Evolutionary conservation across 2,888 invertebrate genomes (phyloP).

Genomic region (Aphelenchoides bicaudatus): DNA sequence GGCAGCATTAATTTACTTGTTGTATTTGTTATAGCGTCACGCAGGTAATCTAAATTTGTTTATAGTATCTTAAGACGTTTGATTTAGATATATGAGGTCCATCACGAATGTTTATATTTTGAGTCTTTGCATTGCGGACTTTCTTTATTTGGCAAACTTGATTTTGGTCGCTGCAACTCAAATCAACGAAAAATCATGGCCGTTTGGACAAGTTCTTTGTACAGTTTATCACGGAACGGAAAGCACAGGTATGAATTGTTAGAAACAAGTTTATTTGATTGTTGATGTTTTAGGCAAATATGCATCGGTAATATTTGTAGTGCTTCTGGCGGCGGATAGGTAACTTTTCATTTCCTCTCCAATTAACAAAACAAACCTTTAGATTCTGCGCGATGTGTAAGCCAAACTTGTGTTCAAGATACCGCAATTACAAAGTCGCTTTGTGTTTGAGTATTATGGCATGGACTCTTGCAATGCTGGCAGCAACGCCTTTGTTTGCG

Average conservation of each 20-base stretch:
- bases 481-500: slow-evolving; percentile 49
- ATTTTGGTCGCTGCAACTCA: slow-evolving; percentile 56
- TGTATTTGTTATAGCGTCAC: slow-evolving; percentile 48
- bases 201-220: slow-evolving; percentile 53
- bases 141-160: slow-evolving; percentile 55
- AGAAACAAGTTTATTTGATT: not conserved
- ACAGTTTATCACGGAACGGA: slow-evolving; percentile 56
- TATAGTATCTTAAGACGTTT: slow-evolving; percentile 42
- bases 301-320: slow-evolving; percentile 56
- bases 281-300: slow-evolving; percentile 47
- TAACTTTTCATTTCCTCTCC: too few species aligned
- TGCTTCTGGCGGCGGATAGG: slow-evolving; percentile 54
- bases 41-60: slow-evolving; percentile 56
- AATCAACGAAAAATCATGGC: slow-evolving; percentile 56
- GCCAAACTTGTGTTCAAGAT: slow-evolving; percentile 36
- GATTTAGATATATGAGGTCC: slow-evolving; percentile 35
- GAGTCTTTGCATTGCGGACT: slow-evolving; percentile 56
- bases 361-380: too few species aligned
- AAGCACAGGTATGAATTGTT: slow-evolving; percentile 62
- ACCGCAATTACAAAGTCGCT: slow-evolving; percentile 47
- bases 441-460: slow-evolving; percentile 45
- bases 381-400: slow-evolving; percentile 59
- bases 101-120: slow-evolving; percentile 59
- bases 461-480: slow-evolving; percentile 48
- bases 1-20: slow-evolving; percentile 55